Base-by-base conservation (phyloP, 2,797 vertebrate species). In the Okamejei kenojei region DNA sequence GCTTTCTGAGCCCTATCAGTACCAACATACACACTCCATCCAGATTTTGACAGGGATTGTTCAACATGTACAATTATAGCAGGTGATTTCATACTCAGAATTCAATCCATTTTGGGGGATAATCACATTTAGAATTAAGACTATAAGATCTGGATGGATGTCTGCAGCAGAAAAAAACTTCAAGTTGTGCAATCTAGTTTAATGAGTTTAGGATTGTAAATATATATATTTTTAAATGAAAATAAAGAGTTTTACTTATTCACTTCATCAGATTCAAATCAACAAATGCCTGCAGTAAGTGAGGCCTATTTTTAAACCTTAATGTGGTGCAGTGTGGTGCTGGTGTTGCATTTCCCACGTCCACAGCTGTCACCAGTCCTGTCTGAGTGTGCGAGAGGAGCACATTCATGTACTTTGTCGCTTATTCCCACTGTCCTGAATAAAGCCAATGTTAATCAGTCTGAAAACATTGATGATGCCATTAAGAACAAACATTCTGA, bases 311-410 rank as follows among this genome's bases (percentile, higher is more conserved):
- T 74, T 73, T 71, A 73, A 45, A 73, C 19, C 45, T 38, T 45
- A 73, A 91, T 91, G 13, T 13, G 68, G 19, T 91, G 88, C 68
- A 91, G 21, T 45, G 68, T 11, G 35, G 4, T 45, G 4, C 32
- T 73, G 38, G 88, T 73, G 32, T 74, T 91, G 65, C 88, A 91
- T 73, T 91, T 73, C 35, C 21, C 10, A 73, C 45, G 35, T 91
- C 65, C 61, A 86, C 13, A 58, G 82, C 82, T 86, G 82, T 63
- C 82, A 73, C 1, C 29, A 35, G 35, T 0, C 63, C 32, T 54
- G 68, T 91, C 11, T 15, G 26, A 61, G 19, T 82, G 80, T 58
- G 54, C 61, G 81, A 23, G 81, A 84, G 54, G 23, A 61, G 54
- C 23, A 61, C 26, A 45, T 29, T 58, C 23, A 58, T 58, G 32